Conservation (phyloP, 1,140 invertebrate species). For the Anthonomus grandis region DNA sequence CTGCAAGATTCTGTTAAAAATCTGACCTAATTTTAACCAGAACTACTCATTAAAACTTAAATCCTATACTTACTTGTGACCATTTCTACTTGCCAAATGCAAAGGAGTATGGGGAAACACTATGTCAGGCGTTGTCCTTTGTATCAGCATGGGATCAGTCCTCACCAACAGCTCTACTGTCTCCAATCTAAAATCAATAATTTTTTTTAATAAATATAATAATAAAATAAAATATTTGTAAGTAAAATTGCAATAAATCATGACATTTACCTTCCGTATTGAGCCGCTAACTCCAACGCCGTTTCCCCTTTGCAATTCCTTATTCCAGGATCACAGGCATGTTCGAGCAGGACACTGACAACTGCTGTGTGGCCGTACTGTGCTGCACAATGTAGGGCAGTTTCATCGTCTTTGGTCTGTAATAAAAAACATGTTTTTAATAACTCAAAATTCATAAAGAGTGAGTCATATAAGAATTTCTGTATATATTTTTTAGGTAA, state of each 20-base stretch:
- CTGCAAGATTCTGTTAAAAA: no score
- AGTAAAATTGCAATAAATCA: neutral
- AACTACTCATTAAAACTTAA: no score
- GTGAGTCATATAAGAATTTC: no score
- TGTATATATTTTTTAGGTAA: no score
- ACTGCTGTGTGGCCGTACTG: slow-evolving; percentile 92
- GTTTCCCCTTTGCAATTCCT: slow-evolving; percentile 87
- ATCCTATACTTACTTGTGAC: slow-evolving; percentile 74
- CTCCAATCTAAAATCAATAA: slow-evolving; percentile 64
- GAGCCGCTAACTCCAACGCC: slow-evolving; percentile 89
- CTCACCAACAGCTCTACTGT: slow-evolving; percentile 83
- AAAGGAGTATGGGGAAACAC: slow-evolving; percentile 84
- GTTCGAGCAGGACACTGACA: slow-evolving; percentile 80
- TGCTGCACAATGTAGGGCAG: slow-evolving; percentile 88
- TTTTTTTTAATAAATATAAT: neutral
- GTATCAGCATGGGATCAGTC: slow-evolving; percentile 74
- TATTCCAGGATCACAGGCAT: slow-evolving; percentile 86
- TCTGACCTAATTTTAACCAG: no score
- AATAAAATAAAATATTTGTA: neutral
- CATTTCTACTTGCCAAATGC: slow-evolving; percentile 90
- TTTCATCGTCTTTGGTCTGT: slow-evolving; percentile 91
- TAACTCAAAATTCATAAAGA: no score
- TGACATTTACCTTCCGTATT: slow-evolving; percentile 76
- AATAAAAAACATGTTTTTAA: no score
- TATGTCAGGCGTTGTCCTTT: slow-evolving; percentile 57